Evolutionary conservation across 2,888 invertebrate species (phyloP).

Genomic region (Trilocha varians): DNA sequence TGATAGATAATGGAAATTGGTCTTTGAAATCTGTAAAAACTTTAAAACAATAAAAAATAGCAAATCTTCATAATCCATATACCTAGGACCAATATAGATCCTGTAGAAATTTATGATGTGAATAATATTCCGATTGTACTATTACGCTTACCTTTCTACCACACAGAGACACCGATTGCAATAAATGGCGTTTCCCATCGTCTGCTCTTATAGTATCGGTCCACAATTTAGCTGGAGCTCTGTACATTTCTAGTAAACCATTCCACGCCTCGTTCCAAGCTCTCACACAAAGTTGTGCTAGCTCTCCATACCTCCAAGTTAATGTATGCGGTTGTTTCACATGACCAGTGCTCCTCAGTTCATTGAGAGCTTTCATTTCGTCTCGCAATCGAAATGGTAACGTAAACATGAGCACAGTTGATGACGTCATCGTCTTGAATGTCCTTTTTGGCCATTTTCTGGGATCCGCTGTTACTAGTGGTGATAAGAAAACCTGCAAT

Average conservation of each 20-base stretch:
- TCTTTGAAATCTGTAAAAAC: too few species aligned
- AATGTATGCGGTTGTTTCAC: conserved; percentile 42
- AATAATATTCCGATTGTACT: too few species aligned
- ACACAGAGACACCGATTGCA: conserved; percentile 78
- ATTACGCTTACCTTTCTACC: conserved; percentile 75
- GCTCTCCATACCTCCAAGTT: conserved; percentile 59
- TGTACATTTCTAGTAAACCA: conserved; percentile 42
- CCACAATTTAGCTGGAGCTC: conserved; percentile 58
- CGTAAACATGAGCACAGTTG: conserved; percentile 31
- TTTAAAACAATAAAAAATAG: too few species aligned
- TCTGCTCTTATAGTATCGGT: conserved; percentile 73
- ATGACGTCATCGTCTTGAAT: conserved; percentile 25
- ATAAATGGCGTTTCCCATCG: conserved; percentile 65
- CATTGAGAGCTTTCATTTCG: conserved; percentile 45
- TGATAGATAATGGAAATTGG: too few species aligned
- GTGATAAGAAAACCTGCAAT: conserved; percentile 53
- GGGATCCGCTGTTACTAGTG: conserved; percentile 54
- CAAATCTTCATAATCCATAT: too few species aligned
- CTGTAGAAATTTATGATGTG: neutral
- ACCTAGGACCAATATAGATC: too few species aligned
- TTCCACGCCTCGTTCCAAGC: conserved; percentile 45
- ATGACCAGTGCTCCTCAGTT: conserved; percentile 42
- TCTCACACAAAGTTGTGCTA: conserved; percentile 46
- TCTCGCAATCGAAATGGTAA: conserved; percentile 43
- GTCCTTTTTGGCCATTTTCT: conserved; percentile 54